These are phyloP conservation scores for Tipula helvola DNA, from an alignment of 2,888 invertebrate species.

Conservation along the genomic window DNA sequence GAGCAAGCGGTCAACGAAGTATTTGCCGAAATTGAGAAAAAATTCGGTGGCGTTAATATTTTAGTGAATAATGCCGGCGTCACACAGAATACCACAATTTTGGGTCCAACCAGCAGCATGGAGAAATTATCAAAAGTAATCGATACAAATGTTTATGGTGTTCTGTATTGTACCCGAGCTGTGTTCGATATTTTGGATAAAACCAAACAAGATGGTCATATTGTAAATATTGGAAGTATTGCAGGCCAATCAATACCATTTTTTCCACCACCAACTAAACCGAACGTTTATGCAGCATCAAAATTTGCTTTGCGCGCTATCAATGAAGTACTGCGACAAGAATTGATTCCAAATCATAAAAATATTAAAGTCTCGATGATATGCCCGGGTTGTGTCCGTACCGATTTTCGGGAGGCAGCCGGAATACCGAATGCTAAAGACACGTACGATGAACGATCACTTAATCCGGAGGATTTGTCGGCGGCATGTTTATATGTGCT, in stretches of 20 bases:
- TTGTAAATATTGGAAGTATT: constrained; percentile 35
- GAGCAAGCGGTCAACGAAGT: constrained; percentile 40
- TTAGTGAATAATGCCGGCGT: constrained; percentile 46
- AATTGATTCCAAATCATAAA: constrained; percentile 20
- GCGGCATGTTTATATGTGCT: constrained; percentile 23
- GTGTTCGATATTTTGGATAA: constrained; percentile 39
- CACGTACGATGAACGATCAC: background rate
- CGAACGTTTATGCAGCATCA: constrained; percentile 20
- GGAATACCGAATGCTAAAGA: background rate
- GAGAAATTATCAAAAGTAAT: constrained; percentile 28
- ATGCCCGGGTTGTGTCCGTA: background rate
- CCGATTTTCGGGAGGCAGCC: background rate
- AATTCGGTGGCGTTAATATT: constrained; percentile 41
- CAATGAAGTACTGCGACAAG: constrained; percentile 28
- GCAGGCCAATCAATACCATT: constrained; percentile 36
- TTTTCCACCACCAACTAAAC: constrained; percentile 18
- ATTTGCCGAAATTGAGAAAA: constrained; percentile 38
- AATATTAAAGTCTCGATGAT: background rate
- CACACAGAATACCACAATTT: constrained; percentile 7
- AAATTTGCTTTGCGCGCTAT: constrained; percentile 29
- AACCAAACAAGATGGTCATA: constrained; percentile 32
- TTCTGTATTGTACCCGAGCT: constrained; percentile 33
- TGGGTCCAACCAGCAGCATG: constrained; percentile 18
- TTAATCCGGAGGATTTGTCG: constrained; percentile 20
- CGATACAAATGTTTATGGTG: constrained; percentile 36